These are phyloP conservation scores for Geothlypis trichas DNA, from an alignment of 2,113 vertebrate genomes.

Conservation along the genomic window DNA sequence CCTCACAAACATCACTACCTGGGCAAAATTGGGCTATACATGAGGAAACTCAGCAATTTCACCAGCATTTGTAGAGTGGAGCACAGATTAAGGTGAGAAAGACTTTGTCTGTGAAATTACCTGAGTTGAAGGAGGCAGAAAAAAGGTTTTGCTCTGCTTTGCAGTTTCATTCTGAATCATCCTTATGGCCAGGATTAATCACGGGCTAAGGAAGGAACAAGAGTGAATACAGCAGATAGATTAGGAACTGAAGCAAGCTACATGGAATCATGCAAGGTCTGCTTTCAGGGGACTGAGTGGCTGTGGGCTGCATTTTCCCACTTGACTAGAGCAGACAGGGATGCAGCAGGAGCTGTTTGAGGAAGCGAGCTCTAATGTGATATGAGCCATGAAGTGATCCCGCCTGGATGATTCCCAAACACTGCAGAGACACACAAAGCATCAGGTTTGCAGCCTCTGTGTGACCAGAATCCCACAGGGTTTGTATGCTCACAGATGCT, in stretches of 20 bases:
- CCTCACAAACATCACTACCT: slow-evolving; percentile 39
- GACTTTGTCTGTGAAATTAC: not conserved
- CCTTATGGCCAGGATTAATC: not conserved
- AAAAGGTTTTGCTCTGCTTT: not conserved
- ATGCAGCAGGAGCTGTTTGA: not conserved
- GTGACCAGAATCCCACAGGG: not conserved
- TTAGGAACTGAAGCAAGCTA: not conserved
- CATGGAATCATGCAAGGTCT: not conserved
- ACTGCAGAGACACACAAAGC: not conserved
- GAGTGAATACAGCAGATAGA: not conserved
- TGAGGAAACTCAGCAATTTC: slow-evolving; percentile 62
- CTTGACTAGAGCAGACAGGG: not conserved
- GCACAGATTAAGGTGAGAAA: slow-evolving; percentile 75
- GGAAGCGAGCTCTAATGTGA: fast-evolving
- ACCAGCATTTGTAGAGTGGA: slow-evolving; percentile 64
- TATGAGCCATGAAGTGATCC: not conserved
- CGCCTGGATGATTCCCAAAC: fast-evolving
- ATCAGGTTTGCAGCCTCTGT: not conserved
- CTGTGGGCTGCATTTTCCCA: not conserved
- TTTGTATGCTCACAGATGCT: not conserved
- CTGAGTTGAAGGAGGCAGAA: not conserved
- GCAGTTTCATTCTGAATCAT: not conserved
- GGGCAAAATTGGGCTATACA: slow-evolving; percentile 77
- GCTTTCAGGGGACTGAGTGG: not conserved
- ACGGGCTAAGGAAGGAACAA: not conserved